Percentiles rank a stretch among this genome's conserved stretches.
phyloP scores from a whole-genome alignment of 2,888 invertebrate species.

The Orthonychiurus folsomi region DNA sequence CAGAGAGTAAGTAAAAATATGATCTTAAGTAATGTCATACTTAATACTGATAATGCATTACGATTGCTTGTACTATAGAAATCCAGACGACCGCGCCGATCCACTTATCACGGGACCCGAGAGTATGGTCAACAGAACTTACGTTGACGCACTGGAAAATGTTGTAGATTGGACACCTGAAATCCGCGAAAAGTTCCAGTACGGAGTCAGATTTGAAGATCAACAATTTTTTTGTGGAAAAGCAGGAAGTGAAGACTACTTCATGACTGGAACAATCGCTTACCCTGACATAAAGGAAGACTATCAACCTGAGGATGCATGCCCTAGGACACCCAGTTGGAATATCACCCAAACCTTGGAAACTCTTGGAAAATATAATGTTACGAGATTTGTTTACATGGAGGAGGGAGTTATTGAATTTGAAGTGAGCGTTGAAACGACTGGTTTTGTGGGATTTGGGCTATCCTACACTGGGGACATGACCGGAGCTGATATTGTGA shows the following conservation, averaged over 20 bases:
- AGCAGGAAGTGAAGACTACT: neutral
- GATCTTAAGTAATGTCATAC: neutral
- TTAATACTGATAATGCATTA: neutral
- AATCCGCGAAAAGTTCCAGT: neutral
- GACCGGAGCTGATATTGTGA: constrained; percentile 4
- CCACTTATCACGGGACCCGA: neutral
- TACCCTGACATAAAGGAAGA: neutral
- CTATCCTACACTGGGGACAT: neutral
- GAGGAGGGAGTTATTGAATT: neutral
- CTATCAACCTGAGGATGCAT: too few relatives aligned
- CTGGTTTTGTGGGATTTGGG: constrained; percentile 7
- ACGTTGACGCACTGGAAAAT: neutral
- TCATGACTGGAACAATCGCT: neutral
- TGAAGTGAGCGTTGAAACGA: neutral
- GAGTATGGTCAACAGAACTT: neutral
- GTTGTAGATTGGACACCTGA: neutral
- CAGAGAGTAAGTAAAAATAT: neutral
- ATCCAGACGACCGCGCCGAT: neutral
- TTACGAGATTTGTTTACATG: neutral
- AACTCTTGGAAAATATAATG: neutral
- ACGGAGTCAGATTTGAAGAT: neutral
- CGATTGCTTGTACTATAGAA: too few relatives aligned
- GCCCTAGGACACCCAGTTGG: too few relatives aligned
- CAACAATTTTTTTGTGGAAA: neutral
- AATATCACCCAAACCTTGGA: neutral